A percentile compares a stretch with the other conserved stretches of the same genome.
phyloP scores from a whole-genome alignment of 2,113 vertebrate species.

The Pluvialis apricaria region DNA sequence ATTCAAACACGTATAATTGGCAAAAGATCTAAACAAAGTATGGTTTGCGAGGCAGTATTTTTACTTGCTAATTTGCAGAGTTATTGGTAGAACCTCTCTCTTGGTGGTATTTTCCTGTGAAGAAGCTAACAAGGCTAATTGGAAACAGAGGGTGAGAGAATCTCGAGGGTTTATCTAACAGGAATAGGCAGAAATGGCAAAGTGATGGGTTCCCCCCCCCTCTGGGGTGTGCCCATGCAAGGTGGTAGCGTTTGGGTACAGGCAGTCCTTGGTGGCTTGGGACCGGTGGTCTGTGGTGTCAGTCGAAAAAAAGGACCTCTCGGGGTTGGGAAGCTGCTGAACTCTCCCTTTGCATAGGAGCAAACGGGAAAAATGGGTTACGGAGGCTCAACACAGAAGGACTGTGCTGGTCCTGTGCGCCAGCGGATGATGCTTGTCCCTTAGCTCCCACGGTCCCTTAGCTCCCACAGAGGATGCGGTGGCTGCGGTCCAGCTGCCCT shows the following conservation, averaged over 20 bases:
- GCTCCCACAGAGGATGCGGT: accelerated
- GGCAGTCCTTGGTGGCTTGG: not conserved
- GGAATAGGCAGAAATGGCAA: not conserved
- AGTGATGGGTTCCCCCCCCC: not conserved
- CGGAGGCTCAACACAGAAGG: not conserved
- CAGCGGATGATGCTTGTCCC: accelerated
- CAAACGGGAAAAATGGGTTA: not conserved
- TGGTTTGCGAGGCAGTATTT: not conserved
- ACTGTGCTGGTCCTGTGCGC: accelerated
- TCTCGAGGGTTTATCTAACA: not conserved
- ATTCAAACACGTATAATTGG: slow-evolving; percentile 17
- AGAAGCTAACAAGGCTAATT: not conserved
- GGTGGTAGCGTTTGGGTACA: not conserved
- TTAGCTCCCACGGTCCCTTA: accelerated
- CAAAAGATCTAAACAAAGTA: slow-evolving; percentile 13
- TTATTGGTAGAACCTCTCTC: not conserved
- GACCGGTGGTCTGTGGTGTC: not conserved
- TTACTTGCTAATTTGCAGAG: not conserved
- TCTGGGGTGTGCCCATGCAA: accelerated
- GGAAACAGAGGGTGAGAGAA: not conserved
- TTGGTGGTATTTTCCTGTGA: not conserved
- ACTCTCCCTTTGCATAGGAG: not conserved
- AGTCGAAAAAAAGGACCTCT: not conserved
- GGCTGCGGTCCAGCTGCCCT: accelerated
- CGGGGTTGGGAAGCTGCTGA: not conserved